phyloP scores from a whole-genome alignment of 2,888 invertebrate genomes.

The Zaprionus bogoriensis region DNA sequence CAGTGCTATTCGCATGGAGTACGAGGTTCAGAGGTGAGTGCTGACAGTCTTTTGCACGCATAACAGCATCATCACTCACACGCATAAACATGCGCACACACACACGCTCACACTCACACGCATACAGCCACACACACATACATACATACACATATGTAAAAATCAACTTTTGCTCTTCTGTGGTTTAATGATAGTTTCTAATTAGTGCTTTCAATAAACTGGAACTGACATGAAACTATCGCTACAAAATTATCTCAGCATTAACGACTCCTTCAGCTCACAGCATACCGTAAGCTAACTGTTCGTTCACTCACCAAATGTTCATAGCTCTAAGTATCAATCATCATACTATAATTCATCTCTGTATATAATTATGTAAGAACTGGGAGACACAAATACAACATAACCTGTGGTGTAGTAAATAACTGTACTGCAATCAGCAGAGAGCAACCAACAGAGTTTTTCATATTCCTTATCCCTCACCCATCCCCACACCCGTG shows the following conservation, averaged over 20 bases:
- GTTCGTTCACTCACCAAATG: constrained; percentile 31
- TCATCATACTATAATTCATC: constrained; percentile 34
- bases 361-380: constrained; percentile 47
- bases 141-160: constrained; percentile 8
- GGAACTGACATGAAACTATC: constrained; percentile 64
- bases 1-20: constrained; percentile 87
- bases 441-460: constrained; percentile 14
- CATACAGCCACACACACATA: neutral
- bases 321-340: constrained; percentile 35
- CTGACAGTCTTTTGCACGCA: neutral
- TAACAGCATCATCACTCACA: constrained; percentile 7
- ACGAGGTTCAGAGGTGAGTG: constrained; percentile 84
- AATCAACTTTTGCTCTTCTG: constrained; percentile 28
- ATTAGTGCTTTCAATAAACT: constrained; percentile 70
- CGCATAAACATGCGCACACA: constrained; percentile 8
- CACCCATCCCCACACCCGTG: neutral
- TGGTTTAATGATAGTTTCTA: constrained; percentile 67
- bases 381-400: constrained; percentile 7
- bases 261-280: constrained; percentile 47
- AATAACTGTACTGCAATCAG: constrained; percentile 13
- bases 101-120: constrained; percentile 5
- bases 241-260: constrained; percentile 53
- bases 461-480: constrained; percentile 29
- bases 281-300: constrained; percentile 64
- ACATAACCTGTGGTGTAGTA: constrained; percentile 22